phyloP scores from a whole-genome alignment of 2,113 vertebrate species.

The Uropsilus gracilis region DNA sequence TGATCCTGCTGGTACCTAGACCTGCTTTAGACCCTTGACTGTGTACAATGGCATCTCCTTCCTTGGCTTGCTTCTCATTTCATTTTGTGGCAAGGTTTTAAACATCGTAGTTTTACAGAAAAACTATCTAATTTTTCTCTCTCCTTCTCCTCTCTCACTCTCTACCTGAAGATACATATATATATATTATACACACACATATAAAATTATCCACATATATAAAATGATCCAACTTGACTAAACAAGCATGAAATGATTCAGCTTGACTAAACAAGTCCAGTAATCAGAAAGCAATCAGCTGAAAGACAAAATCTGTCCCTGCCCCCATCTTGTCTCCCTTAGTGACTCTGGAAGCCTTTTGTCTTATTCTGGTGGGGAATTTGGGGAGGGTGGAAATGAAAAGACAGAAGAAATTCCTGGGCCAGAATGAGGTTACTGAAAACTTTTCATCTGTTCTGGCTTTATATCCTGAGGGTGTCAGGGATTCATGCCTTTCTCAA shows the following conservation, averaged over 20 bases:
- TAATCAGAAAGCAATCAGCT: constrained; percentile 32
- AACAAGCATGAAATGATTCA: no score
- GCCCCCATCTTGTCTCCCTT: background rate
- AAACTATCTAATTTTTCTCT: background rate
- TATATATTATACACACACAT: no score
- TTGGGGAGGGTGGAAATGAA: background rate
- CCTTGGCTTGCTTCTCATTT: background rate
- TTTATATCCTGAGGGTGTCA: background rate
- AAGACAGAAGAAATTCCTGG: background rate
- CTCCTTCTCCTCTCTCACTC: background rate
- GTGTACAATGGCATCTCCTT: background rate
- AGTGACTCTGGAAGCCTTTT: background rate
- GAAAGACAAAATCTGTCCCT: constrained; percentile 42
- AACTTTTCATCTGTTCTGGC: background rate
- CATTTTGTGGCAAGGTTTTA: background rate
- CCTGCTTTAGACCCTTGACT: constrained; percentile 11
- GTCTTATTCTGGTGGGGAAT: background rate
- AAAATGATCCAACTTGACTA: no score
- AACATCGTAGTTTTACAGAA: background rate
- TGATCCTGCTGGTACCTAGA: constrained; percentile 11
- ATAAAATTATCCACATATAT: no score
- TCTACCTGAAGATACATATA: no score
- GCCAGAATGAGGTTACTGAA: background rate
- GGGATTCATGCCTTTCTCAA: background rate
- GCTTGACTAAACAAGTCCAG: background rate